Conservation (phyloP, 2,113 vertebrate species). For the Phainopepla nitens region DNA sequence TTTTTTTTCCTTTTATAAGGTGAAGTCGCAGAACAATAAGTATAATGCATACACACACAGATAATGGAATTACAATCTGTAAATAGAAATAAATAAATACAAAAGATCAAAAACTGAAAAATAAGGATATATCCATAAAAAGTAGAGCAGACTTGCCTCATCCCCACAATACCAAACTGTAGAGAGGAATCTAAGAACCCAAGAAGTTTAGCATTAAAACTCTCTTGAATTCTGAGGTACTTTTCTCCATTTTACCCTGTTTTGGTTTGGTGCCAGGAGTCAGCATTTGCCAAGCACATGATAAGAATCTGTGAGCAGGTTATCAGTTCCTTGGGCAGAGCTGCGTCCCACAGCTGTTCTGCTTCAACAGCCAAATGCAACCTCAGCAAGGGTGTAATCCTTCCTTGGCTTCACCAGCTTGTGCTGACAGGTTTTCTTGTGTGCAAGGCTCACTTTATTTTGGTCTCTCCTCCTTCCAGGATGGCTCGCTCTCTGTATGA, state of each 20-base stretch:
- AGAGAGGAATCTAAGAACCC: background rate
- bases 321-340: background rate
- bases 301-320: background rate
- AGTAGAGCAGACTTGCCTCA: rapidly evolving
- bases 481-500: conserved; percentile 79
- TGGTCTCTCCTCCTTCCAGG: conserved; percentile 34
- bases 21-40: background rate
- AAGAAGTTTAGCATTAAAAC: background rate
- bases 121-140: background rate
- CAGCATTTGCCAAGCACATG: background rate
- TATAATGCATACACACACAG: background rate
- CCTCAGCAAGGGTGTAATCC: background rate
- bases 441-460: background rate
- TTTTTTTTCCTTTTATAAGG: background rate
- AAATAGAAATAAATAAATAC: background rate
- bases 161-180: background rate
- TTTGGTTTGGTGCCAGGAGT: background rate
- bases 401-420: background rate
- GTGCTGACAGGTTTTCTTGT: background rate
- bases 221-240: background rate
- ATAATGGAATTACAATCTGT: background rate
- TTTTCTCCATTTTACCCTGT: background rate
- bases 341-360: background rate
- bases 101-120: background rate
- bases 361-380: background rate